Base-by-base conservation (phyloP, 92 coral and sea anemone species). In the Palythoa heliodiscus region DNA sequence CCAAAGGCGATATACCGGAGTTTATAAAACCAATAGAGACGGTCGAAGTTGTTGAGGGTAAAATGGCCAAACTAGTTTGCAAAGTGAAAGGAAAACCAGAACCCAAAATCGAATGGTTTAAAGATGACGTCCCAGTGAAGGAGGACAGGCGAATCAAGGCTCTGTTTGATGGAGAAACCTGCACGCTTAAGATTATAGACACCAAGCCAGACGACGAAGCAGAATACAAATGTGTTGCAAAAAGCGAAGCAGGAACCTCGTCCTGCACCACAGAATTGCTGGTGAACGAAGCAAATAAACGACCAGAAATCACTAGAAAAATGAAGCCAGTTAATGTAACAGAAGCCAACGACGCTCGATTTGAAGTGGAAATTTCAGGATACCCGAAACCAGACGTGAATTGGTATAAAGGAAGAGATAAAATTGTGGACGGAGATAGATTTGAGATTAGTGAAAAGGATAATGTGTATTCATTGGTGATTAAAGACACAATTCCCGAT, bases 81-180 rank as follows among this genome's bases (percentile, higher is more conserved):
- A 89, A 88, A 78, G 93, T 95, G 15, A 90, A 79, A 24, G 95
- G 98, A 3, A 81, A 77, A 35, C 98, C 98, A 24, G 89, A 85
- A 22, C 98, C 98, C 40, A 88, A 64, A 60, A 88, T 96, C 48
- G 93, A 96, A 73, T 96, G 98, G 98, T 89, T 92, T 80, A 92
- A 88, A 73, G 98, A 96, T 64, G 87, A 82, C 67, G 92, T 87
- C 24, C 92, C 86, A 47, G 87, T 96, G 37, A 82, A 80, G 25
- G 91, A 89, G 9, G 96, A 90, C 83, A 88, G 85, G 70, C 91
- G 98, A 50, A 86, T 90, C 52, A 89, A 86, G 80, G 71, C 85
- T n/a, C 93, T 83, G 37, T 92, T 90, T 85, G 91, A 90, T 73
- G 97, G 95, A 61, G 94, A 92, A 60, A 79, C 82, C 64, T 86